Conservation (phyloP, 2,113 vertebrate species). For the Pedionomus torquatus region DNA sequence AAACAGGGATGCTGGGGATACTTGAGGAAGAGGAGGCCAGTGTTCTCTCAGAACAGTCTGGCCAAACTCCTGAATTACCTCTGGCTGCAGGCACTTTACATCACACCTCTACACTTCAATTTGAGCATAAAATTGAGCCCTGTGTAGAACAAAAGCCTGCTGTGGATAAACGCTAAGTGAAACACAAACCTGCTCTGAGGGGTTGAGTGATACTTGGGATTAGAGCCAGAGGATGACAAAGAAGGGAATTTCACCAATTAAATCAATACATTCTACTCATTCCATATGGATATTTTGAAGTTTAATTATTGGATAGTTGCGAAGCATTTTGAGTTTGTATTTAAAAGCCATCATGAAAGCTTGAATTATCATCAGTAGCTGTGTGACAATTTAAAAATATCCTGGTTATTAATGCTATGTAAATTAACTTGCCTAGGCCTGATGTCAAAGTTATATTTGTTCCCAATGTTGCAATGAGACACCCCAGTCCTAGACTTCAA, state of each 20-base stretch:
- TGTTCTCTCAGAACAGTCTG: neutral
- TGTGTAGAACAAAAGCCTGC: neutral
- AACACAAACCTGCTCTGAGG: neutral
- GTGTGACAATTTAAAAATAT: neutral
- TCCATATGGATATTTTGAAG: neutral
- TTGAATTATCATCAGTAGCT: neutral
- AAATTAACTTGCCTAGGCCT: neutral
- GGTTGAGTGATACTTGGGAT: neutral
- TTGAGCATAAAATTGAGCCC: neutral
- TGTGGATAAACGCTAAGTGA: neutral
- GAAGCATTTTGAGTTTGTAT: neutral
- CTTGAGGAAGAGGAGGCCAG: neutral
- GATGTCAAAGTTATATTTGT: neutral
- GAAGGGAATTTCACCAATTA: constrained; percentile 16
- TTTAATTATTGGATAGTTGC: constrained; percentile 3
- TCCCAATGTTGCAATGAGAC: neutral
- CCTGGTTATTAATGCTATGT: neutral
- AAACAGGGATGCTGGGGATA: neutral
- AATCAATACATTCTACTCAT: constrained; percentile 19
- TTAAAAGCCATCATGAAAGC: neutral
- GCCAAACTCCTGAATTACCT: neutral
- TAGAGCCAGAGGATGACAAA: constrained; percentile 8
- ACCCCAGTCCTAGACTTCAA: neutral
- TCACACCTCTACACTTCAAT: neutral
- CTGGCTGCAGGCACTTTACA: neutral